Conservation (phyloP, 2,113 vertebrate genomes). For the Corvus cornix region DNA sequence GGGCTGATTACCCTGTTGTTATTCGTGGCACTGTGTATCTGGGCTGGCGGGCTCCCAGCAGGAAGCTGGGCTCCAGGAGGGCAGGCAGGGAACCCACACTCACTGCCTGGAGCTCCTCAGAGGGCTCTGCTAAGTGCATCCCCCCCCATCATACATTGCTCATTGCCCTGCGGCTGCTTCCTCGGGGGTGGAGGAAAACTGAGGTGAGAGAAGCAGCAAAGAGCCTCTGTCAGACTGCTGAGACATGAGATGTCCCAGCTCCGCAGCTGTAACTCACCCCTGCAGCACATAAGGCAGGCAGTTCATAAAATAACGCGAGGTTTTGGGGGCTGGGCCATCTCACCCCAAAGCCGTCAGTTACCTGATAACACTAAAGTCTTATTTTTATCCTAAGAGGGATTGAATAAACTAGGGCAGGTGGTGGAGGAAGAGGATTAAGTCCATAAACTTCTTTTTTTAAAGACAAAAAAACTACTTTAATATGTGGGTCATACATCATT, state of each 20-base stretch:
- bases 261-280: background rate
- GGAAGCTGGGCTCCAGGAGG: background rate
- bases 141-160: accelerated
- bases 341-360: background rate
- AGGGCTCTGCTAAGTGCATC: background rate
- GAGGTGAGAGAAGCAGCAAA: background rate
- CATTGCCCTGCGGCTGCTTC: background rate
- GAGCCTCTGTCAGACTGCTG: background rate
- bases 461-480: background rate
- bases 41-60: background rate
- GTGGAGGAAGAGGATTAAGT: background rate
- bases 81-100: background rate
- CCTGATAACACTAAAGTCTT: background rate
- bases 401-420: background rate
- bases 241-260: background rate
- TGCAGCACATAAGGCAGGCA: background rate
- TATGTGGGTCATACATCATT: background rate
- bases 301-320: background rate
- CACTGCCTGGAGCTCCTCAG: background rate
- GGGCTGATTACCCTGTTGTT: background rate
- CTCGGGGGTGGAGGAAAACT: background rate
- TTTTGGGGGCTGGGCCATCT: background rate
- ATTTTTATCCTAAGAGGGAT: background rate
- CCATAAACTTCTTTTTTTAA: background rate
- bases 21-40: accelerated